Conservation (phyloP, 1,140 invertebrate species). For the Mamestra configurata region DNA sequence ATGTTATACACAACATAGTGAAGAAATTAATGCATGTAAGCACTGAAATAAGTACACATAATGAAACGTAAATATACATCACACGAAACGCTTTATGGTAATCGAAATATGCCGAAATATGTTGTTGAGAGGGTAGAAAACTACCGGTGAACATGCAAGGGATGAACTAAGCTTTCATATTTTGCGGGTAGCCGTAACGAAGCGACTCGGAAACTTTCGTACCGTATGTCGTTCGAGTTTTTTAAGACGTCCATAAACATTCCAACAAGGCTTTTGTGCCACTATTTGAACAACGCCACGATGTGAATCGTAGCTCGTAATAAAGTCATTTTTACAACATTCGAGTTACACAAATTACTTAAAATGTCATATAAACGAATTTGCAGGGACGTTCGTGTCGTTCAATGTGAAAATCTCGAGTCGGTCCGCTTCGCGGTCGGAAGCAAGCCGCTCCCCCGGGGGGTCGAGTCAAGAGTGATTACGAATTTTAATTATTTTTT, state of each 20-base stretch:
- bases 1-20: constrained; percentile 49
- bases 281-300: constrained; percentile 66
- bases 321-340: constrained; percentile 77
- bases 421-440: constrained; percentile 62
- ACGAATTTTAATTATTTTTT: constrained; percentile 88
- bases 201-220: constrained; percentile 76
- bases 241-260: constrained; percentile 84
- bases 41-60: constrained; percentile 60
- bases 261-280: constrained; percentile 70
- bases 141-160: constrained; percentile 84
- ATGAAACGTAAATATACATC: constrained; percentile 79
- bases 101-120: constrained; percentile 88
- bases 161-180: constrained; percentile 84
- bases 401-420: constrained; percentile 56
- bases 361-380: constrained; percentile 63
- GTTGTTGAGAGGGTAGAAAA: constrained; percentile 86
- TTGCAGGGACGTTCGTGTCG: constrained; percentile 47
- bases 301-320: constrained; percentile 70
- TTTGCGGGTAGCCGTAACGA: constrained; percentile 80
- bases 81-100: constrained; percentile 86
- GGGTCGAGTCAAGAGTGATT: constrained; percentile 86
- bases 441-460: constrained; percentile 69
- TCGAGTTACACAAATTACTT: constrained; percentile 65
- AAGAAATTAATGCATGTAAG: constrained; percentile 77
- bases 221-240: constrained; percentile 75